Evolutionary conservation across 2,113 vertebrate species (phyloP), one percentile per base, ranked within the genome.

Genomic region (Actenoides lindsayi): DNA sequence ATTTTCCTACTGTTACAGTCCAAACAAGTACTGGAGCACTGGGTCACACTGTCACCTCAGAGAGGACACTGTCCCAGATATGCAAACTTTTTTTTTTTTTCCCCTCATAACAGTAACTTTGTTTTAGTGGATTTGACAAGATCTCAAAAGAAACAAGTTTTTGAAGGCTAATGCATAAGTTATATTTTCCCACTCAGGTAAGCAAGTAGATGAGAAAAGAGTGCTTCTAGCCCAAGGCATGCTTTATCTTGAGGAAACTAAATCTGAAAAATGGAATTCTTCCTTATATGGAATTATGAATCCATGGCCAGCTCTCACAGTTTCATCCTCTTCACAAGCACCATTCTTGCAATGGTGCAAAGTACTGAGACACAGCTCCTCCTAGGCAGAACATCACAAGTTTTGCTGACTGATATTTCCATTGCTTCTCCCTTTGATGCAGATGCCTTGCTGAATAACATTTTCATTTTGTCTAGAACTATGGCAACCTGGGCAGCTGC

Each of bases 381-480:
- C 74, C 81, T 5, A 83, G 92, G 77, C 89, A 94, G 65, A 95
- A 33, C 89, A 89, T 65, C 89, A 85, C 62, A 87, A 79, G 74
- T 63, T 96, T 50, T 94, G 89, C 86, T 96, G 92, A 94, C 74
- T 92, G 89, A 94, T 89, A 92, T 92, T 97, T 96, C 92, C 93
- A 96, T 87, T 3, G 5, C 53, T 85, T 42, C 77, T 80, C 4
- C 1, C 86, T 92, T 79, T 73, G 80, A 94, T 96, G 39, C 94
- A 67, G 83, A 97, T 94, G 89, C 83, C 83, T 95, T 15, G 0
- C 50, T 76, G 89, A 94, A 89, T 80, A 85, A 94, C 86, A 85
- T 96, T 83, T 87, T 94, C 91, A 94, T 97, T 96, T 89, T 91
- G 93, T 96, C 95, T 96, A 93, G 37, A 96, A 16, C 96, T 96